A percentile compares a stretch with the other conserved stretches of the same genome.
Evolutionary conservation across 2,888 invertebrate species (phyloP).

Genomic region (Cordilura impudica): DNA sequence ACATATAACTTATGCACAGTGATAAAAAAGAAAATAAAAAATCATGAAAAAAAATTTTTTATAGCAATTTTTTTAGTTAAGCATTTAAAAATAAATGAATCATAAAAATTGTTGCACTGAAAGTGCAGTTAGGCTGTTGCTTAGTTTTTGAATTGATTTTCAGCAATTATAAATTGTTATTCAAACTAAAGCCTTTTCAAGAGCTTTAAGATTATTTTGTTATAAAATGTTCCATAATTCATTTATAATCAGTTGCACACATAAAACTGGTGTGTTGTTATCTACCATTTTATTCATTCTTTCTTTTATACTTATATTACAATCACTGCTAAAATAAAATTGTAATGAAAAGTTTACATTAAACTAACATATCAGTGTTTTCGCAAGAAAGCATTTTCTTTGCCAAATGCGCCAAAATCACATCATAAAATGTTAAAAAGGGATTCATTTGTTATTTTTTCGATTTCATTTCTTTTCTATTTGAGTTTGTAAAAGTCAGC

Average conservation of each 20-base stretch:
- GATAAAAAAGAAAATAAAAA: no score
- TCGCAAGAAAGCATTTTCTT: conserved; percentile 47
- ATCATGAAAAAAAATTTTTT: no score
- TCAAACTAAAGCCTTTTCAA: background rate
- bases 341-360: conserved; percentile 39
- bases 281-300: background rate
- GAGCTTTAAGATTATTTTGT: background rate
- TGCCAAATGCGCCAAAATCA: conserved; percentile 56
- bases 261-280: background rate
- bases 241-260: conserved; percentile 6
- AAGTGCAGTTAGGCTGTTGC: no score
- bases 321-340: conserved; percentile 14
- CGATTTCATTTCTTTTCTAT: conserved; percentile 7
- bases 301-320: background rate
- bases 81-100: no score
- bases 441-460: conserved; percentile 23
- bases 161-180: no score
- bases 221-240: background rate
- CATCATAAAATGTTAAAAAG: conserved; percentile 44
- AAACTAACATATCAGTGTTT: conserved; percentile 43
- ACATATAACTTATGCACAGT: no score
- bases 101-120: no score
- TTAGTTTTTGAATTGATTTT: no score
- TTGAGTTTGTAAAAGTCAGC: conserved; percentile 46
- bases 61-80: no score